These are phyloP conservation scores for Sinella curviseta DNA, from an alignment of 1,140 invertebrate genomes.

Conservation along the genomic window DNA sequence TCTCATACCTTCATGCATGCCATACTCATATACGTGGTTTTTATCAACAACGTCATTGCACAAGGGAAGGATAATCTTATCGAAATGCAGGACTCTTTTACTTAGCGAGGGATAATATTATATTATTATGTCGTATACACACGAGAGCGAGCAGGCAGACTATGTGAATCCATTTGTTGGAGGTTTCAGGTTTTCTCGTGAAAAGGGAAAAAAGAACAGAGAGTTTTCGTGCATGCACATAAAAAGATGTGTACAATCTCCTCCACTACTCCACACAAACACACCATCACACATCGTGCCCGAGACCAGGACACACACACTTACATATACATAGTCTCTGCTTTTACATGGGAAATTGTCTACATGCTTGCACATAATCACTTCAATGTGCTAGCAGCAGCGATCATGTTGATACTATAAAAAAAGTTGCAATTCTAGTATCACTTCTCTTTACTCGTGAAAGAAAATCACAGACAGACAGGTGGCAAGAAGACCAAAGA, in stretches of 20 bases:
- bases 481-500: slow-evolving; percentile 7
- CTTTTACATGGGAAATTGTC: too few relatives aligned
- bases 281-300: too few relatives aligned
- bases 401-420: not conserved
- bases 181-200: slow-evolving; percentile 11
- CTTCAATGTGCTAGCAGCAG: not conserved
- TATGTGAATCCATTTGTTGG: not conserved
- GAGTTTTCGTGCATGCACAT: not conserved
- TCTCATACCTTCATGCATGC: too few relatives aligned
- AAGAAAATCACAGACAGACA: slow-evolving; percentile 5
- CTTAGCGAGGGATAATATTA: not conserved
- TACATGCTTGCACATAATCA: slow-evolving; percentile 20
- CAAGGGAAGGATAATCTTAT: slow-evolving; percentile 22
- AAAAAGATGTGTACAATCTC: not conserved
- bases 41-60: too few relatives aligned
- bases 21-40: too few relatives aligned
- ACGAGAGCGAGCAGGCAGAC: not conserved
- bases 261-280: not conserved
- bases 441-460: not conserved
- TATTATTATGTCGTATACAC: not conserved
- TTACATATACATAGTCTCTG: too few relatives aligned
- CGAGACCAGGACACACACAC: too few relatives aligned
- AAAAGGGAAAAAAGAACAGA: too few relatives aligned
- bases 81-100: slow-evolving; percentile 7
- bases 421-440: not conserved